phyloP scores from a whole-genome alignment of 2,113 vertebrate genomes.

The Naja naja region DNA sequence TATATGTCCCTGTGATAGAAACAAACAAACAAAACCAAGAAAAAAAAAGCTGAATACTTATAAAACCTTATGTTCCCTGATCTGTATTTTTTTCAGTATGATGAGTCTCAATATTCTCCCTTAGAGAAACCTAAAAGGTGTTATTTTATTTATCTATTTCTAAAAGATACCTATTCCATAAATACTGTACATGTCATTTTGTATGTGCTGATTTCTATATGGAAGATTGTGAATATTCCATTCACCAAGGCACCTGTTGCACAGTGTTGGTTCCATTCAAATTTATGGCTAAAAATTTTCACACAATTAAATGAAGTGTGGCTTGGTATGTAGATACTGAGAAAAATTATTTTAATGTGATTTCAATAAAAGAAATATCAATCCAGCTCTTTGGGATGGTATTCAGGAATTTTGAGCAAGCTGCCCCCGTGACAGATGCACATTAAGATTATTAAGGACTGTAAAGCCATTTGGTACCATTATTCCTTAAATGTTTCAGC shows the following conservation, averaged over 20 bases:
- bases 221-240: not conserved
- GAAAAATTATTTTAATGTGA: conserved; percentile 11
- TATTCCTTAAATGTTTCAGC: conserved; percentile 60
- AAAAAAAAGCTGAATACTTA: not conserved
- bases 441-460: conserved; percentile 31
- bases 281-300: not conserved
- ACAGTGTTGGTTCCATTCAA: not conserved
- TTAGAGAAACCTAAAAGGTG: not conserved
- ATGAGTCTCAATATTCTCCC: not conserved
- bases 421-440: conserved; percentile 16
- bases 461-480: conserved; percentile 45
- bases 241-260: not conserved
- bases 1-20: not conserved
- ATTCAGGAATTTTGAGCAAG: conserved; percentile 33
- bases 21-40: not conserved
- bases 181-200: not conserved
- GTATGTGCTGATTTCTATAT: not conserved
- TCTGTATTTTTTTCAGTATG: not conserved
- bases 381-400: conserved; percentile 13
- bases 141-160: not conserved
- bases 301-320: not conserved
- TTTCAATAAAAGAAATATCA: not conserved
- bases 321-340: not conserved
- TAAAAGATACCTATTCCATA: not conserved
- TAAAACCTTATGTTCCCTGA: not conserved